These are phyloP conservation scores for Callospermophilus lateralis DNA, from an alignment of 2,113 vertebrate species.

Conservation along the genomic window DNA sequence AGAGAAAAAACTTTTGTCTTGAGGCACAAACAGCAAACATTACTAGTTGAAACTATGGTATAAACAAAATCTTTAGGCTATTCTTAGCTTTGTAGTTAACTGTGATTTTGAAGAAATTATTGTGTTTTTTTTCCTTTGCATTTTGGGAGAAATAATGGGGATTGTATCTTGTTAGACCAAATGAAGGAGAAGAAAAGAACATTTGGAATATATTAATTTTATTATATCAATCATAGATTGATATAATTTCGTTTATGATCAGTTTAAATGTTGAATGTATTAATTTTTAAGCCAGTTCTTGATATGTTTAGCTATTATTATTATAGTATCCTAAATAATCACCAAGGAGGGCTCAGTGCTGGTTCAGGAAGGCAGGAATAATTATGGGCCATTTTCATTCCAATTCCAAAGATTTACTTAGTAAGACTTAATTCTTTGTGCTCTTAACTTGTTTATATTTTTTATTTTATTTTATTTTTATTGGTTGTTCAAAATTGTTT, in stretches of 20 bases:
- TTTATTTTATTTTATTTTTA: too few species aligned
- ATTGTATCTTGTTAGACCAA: not conserved
- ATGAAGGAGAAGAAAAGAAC: not conserved
- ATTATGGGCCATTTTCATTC: not conserved
- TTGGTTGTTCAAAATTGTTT: too few species aligned
- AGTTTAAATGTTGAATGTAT: not conserved
- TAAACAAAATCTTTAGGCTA: not conserved
- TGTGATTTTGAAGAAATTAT: not conserved
- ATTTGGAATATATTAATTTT: not conserved
- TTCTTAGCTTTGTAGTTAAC: not conserved
- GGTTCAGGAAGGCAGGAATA: not conserved
- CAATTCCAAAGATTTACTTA: not conserved
- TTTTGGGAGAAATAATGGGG: not conserved
- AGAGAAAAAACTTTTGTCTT: not conserved
- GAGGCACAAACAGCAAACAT: not conserved
- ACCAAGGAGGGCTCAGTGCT: not conserved
- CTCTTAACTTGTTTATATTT: not conserved
- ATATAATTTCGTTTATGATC: constrained; percentile 7
- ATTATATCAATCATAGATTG: not conserved
- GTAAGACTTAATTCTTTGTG: not conserved
- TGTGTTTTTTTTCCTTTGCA: not conserved
- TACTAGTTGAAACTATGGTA: not conserved
- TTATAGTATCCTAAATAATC: not conserved
- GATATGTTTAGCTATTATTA: not conserved
- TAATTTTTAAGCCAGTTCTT: not conserved